Conservation (phyloP, 2,888 invertebrate species). For the Polylopha cassiicola region DNA sequence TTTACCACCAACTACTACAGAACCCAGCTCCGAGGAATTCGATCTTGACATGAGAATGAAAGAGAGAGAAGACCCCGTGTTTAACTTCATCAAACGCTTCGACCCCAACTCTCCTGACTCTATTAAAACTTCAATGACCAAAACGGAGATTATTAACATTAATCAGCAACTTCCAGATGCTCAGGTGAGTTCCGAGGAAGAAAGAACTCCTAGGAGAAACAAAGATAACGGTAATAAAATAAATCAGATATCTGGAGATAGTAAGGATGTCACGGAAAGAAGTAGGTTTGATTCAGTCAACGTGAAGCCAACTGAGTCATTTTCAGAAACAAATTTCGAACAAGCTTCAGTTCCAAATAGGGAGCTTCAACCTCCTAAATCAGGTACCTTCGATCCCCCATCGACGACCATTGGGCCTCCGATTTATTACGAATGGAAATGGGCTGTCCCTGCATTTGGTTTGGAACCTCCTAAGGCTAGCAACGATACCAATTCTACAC, state of each 20-base stretch:
- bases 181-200: conserved; percentile 61
- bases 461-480: conserved; percentile 72
- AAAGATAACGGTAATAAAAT: conserved; percentile 48
- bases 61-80: conserved; percentile 45
- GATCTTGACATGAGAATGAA: conserved; percentile 39
- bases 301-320: conserved; percentile 37
- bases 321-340: conserved; percentile 21
- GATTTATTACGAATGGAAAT: conserved; percentile 81
- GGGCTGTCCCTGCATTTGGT: conserved; percentile 79
- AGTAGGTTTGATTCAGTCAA: conserved; percentile 52
- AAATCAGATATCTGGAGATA: conserved; percentile 45
- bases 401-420: conserved; percentile 79
- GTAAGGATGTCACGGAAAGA: conserved; percentile 40
- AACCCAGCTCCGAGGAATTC: conserved; percentile 38
- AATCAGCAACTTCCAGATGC: conserved; percentile 60
- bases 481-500: conserved; percentile 47
- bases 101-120: conserved; percentile 62
- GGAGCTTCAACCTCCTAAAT: conserved; percentile 75
- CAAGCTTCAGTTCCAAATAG: conserved; percentile 41
- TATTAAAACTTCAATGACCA: conserved; percentile 58
- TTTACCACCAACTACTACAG: conserved; percentile 40
- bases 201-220: conserved; percentile 49
- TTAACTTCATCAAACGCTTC: conserved; percentile 67
- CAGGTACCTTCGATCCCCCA: conserved; percentile 51
- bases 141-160: conserved; percentile 56